phyloP scores from a whole-genome alignment of 2,888 invertebrate species.

The Drosophila ustulata region DNA sequence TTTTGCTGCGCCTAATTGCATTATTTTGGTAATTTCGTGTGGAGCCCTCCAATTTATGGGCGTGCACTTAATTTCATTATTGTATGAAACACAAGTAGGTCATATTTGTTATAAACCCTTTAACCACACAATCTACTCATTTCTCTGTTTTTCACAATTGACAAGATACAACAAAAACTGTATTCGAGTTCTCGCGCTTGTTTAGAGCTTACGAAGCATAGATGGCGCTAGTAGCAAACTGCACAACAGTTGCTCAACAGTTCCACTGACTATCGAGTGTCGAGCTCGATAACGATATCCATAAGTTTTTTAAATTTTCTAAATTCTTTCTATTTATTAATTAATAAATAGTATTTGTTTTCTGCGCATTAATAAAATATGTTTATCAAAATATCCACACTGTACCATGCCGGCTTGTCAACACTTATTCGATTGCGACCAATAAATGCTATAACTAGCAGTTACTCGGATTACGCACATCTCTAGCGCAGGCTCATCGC shows the following conservation, averaged over 20 bases:
- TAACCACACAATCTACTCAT: background rate
- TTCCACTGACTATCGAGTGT: background rate
- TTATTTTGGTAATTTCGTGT: constrained; percentile 50
- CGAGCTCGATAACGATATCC: background rate
- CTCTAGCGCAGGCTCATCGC: constrained; percentile 39
- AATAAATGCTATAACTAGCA: constrained; percentile 22
- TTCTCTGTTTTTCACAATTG: background rate
- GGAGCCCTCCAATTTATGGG: constrained; percentile 30
- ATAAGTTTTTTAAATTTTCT: background rate
- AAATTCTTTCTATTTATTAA: background rate
- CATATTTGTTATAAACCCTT: constrained; percentile 23
- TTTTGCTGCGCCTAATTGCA: constrained; percentile 54
- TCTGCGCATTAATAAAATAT: background rate
- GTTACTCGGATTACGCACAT: constrained; percentile 24
- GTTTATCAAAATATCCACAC: background rate
- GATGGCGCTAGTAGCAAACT: constrained; percentile 25
- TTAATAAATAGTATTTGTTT: background rate
- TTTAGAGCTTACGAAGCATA: constrained; percentile 12
- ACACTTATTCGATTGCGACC: background rate
- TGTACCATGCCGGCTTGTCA: background rate
- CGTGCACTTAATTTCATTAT: constrained; percentile 32
- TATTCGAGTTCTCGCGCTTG: background rate
- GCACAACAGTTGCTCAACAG: background rate
- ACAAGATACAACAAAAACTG: background rate
- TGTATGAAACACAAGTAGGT: constrained; percentile 44